Conservation (phyloP, 2,888 invertebrate species). For the Eucera pruinosa region DNA sequence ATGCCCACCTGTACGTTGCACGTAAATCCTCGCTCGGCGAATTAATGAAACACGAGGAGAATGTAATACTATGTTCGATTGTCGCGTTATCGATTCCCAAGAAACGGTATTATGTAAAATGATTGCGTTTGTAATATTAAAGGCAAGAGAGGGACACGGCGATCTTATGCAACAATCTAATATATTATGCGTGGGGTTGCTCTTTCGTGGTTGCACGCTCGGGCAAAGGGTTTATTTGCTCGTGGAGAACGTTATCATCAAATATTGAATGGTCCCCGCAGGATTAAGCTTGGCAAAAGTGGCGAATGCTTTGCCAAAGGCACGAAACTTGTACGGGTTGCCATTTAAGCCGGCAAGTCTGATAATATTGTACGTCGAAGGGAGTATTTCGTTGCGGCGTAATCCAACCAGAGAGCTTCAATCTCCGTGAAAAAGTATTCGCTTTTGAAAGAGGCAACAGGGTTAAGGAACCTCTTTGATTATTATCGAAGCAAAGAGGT, state of each 20-base stretch:
- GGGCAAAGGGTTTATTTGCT: conserved; percentile 41
- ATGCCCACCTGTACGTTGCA: no score
- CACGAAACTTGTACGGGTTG: not conserved
- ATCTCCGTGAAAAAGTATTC: not conserved
- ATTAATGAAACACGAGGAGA: no score
- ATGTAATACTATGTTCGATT: no score
- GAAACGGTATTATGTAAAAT: no score
- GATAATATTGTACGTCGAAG: conserved; percentile 50
- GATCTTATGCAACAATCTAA: conserved; percentile 19
- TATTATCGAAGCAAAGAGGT: no score
- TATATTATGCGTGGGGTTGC: conserved; percentile 45
- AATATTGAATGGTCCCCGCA: conserved; percentile 66
- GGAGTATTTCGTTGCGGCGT: not conserved
- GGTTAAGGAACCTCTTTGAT: not conserved
- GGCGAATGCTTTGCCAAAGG: conserved; percentile 13
- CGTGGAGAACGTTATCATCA: conserved; percentile 60
- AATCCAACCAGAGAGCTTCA: not conserved
- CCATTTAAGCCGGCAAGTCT: conserved; percentile 40
- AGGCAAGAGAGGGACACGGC: no score
- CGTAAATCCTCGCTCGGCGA: no score
- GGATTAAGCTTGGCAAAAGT: conserved; percentile 34
- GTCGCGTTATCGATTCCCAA: no score
- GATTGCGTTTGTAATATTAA: no score
- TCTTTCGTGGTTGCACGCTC: conserved; percentile 26
- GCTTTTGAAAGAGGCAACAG: not conserved